phyloP scores from a whole-genome alignment of 2,797 vertebrate genomes.

The Hippopotamyrus pictus region DNA sequence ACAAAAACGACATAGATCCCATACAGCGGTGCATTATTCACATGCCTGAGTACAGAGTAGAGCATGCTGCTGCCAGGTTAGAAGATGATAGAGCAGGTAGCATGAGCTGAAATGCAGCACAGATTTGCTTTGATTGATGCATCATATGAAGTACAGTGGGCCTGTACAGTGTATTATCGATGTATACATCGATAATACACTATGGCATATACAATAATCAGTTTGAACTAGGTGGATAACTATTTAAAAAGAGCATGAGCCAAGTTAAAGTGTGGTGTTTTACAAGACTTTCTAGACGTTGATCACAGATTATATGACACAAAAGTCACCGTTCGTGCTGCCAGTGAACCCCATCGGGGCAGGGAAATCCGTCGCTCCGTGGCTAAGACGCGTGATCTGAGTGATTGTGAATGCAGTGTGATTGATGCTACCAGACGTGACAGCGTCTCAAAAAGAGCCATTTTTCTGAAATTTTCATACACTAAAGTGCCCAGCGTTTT shows the following conservation, averaged over 20 bases:
- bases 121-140: not conserved
- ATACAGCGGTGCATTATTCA: slow-evolving; percentile 51
- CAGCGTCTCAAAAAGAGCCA: not conserved
- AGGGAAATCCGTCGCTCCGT: not conserved
- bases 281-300: not conserved
- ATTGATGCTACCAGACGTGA: not conserved
- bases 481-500: not conserved
- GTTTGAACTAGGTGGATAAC: not conserved
- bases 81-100: not conserved
- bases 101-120: not conserved
- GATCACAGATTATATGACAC: not conserved
- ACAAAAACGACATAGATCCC: slow-evolving; percentile 43
- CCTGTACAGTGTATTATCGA: not conserved
- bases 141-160: not conserved
- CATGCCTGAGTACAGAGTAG: slow-evolving; percentile 26
- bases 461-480: not conserved
- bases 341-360: not conserved
- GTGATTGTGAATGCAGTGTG: not conserved
- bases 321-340: not conserved
- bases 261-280: not conserved
- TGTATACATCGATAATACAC: not conserved
- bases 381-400: not conserved
- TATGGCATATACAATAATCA: not conserved
- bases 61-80: no score
- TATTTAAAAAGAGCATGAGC: not conserved